Evolutionary conservation across 2,113 vertebrate genomes (phyloP).

Genomic region (Larimichthys crocea): DNA sequence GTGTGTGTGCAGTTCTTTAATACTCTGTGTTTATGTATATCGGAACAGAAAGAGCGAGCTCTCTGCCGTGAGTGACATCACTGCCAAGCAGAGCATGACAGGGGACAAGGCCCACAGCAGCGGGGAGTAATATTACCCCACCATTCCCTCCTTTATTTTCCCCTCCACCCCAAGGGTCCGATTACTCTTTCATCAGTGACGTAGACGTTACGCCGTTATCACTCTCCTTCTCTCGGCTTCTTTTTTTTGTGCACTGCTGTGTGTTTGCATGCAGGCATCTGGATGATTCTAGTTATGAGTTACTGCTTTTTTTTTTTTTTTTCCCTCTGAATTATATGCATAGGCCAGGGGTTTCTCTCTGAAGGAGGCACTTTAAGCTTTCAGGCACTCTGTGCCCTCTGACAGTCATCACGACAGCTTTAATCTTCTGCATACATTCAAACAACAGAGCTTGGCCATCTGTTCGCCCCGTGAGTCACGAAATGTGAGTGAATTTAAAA

Average conservation of each 20-base stretch:
- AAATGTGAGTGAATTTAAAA: no score
- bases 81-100: slow-evolving; percentile 57
- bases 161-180: slow-evolving; percentile 46
- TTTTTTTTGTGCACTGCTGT: slow-evolving; percentile 13
- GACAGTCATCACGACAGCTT: slow-evolving; percentile 9
- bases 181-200: slow-evolving; percentile 63
- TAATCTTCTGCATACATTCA: slow-evolving; percentile 5
- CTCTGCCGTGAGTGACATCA: slow-evolving; percentile 69
- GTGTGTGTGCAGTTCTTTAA: neutral
- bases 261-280: slow-evolving; percentile 39
- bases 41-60: slow-evolving; percentile 2
- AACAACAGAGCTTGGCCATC: neutral
- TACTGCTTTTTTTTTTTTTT: slow-evolving; percentile 7
- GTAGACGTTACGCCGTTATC: slow-evolving; percentile 49
- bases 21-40: slow-evolving; percentile 24
- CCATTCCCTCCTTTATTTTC: slow-evolving; percentile 71
- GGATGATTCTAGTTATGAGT: slow-evolving; percentile 50
- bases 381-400: slow-evolving; percentile 21
- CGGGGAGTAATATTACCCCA: slow-evolving; percentile 63
- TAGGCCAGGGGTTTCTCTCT: slow-evolving; percentile 28
- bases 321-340: slow-evolving; percentile 43
- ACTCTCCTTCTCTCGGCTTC: neutral
- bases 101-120: slow-evolving; percentile 53
- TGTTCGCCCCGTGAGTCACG: neutral
- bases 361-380: slow-evolving; percentile 38